These are phyloP conservation scores for Drosophila pectinifera DNA, from an alignment of 1,140 invertebrate genomes.

Conservation along the genomic window DNA sequence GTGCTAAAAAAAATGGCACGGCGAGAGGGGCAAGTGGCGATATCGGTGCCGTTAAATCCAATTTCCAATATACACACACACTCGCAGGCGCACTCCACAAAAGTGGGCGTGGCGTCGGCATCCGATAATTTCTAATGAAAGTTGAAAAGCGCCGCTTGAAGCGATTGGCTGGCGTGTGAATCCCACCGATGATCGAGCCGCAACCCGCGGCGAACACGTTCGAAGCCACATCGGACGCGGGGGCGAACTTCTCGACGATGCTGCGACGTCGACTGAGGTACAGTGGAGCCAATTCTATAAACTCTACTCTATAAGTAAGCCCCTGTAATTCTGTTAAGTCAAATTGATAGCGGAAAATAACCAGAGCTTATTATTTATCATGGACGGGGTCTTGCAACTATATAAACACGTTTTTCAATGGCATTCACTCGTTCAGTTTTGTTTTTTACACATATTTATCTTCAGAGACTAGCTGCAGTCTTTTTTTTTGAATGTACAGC, in stretches of 20 bases:
- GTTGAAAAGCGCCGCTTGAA: slow-evolving; percentile 69
- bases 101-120: slow-evolving; percentile 44
- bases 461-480: too few species aligned
- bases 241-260: slow-evolving; percentile 42
- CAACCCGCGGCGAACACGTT: slow-evolving; percentile 54
- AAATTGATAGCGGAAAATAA: not conserved
- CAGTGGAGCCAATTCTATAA: slow-evolving; percentile 11
- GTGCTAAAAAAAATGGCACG: slow-evolving; percentile 48
- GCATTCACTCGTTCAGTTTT: too few species aligned
- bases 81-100: slow-evolving; percentile 8
- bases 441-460: too few species aligned
- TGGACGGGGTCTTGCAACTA: too few species aligned
- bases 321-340: not conserved
- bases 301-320: not conserved
- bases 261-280: slow-evolving; percentile 44
- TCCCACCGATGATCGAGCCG: slow-evolving; percentile 23
- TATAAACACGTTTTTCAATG: too few species aligned
- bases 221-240: slow-evolving; percentile 55
- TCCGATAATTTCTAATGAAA: slow-evolving; percentile 77
- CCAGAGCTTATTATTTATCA: not conserved
- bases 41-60: slow-evolving; percentile 45
- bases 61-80: slow-evolving; percentile 13
- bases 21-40: slow-evolving; percentile 11
- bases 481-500: too few species aligned
- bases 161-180: slow-evolving; percentile 65